Evolutionary conservation across 2,113 vertebrate species (phyloP).

Genomic region (Mystacornis crossleyi): DNA sequence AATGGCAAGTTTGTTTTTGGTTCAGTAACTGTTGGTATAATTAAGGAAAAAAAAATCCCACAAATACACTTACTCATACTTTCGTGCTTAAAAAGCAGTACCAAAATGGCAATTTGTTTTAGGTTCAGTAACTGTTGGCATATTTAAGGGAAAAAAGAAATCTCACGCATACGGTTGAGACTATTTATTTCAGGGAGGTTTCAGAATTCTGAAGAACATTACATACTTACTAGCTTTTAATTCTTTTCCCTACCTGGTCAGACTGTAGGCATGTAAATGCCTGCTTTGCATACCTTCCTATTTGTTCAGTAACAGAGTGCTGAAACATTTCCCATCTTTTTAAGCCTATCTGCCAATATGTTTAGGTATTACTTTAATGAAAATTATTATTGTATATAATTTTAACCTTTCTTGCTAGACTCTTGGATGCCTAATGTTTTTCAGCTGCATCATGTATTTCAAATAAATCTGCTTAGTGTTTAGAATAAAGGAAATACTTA

Average conservation of each 20-base stretch:
- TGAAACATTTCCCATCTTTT: neutral
- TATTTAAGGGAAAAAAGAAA: neutral
- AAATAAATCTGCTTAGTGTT: neutral
- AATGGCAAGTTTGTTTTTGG: neutral
- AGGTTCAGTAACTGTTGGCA: neutral
- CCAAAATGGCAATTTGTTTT: neutral
- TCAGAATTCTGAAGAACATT: neutral
- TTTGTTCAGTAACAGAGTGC: neutral
- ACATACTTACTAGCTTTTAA: neutral
- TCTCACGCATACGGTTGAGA: neutral
- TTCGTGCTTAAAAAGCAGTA: neutral
- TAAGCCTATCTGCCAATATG: neutral
- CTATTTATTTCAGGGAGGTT: neutral
- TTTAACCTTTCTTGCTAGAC: neutral
- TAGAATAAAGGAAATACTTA: neutral
- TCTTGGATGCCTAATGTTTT: neutral
- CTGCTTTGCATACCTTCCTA: neutral
- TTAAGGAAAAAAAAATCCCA: neutral
- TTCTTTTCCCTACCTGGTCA: neutral
- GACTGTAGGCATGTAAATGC: neutral
- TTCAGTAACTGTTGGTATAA: neutral
- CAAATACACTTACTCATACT: neutral
- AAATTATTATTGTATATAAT: neutral
- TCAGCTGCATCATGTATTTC: neutral
- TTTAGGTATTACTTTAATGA: neutral